phyloP scores from a whole-genome alignment of 2,797 vertebrate species.

The Ptychadena robeensis region DNA sequence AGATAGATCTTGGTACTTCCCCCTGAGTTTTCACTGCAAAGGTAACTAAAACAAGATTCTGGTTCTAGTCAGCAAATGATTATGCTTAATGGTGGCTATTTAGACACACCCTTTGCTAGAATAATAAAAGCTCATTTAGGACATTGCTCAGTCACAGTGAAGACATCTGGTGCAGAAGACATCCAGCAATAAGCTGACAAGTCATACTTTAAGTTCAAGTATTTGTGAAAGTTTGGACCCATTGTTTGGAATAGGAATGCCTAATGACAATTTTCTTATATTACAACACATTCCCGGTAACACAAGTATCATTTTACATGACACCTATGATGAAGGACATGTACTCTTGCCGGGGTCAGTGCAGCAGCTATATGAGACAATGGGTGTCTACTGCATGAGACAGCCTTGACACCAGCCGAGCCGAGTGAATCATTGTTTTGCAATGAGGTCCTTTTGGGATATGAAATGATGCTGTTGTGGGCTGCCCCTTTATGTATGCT shows the following conservation, averaged over 20 bases:
- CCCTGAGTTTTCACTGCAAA: too few species aligned
- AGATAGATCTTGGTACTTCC: too few species aligned
- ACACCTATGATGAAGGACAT: constrained; percentile 51
- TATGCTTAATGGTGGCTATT: neutral
- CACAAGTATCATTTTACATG: constrained; percentile 46
- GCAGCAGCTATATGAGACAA: constrained; percentile 40
- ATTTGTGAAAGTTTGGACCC: neutral
- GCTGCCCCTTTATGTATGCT: constrained; percentile 69
- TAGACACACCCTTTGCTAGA: neutral
- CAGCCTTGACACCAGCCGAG: constrained; percentile 46
- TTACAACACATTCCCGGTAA: constrained; percentile 31
- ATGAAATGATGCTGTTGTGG: constrained; percentile 79
- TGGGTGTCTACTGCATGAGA: constrained; percentile 34
- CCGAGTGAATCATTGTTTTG: constrained; percentile 56
- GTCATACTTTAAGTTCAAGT: neutral
- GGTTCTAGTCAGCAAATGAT: neutral
- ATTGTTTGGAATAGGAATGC: neutral
- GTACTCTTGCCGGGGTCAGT: constrained; percentile 23
- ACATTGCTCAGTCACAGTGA: neutral
- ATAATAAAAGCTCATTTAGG: neutral
- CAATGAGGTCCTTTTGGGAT: constrained; percentile 51
- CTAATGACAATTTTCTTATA: neutral
- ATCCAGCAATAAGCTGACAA: neutral
- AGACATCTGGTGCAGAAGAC: neutral
- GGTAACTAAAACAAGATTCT: too few species aligned